Base-by-base conservation (phyloP, 2,797 vertebrate genomes). In the Pteronotus mesoamericanus region DNA sequence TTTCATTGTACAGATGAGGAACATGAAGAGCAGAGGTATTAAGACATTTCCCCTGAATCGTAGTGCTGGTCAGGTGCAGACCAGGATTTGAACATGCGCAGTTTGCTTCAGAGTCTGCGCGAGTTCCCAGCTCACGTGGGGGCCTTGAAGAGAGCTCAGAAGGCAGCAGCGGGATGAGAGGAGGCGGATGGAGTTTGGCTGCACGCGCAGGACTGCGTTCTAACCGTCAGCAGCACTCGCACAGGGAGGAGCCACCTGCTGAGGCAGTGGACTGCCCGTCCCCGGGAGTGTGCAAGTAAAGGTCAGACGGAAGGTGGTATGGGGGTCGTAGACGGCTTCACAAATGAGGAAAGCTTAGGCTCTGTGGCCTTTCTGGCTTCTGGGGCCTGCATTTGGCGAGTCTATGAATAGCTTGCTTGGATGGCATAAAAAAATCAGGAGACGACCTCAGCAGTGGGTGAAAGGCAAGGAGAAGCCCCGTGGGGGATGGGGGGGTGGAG, bases 181-280 rank as follows among this genome's bases (percentile, higher is more conserved):
- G 51, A 66, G 64, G 78, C 72, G 55, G 64, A 19, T 0, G 39
- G 78, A 22, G 26, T 6, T 5, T 26, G 32, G 10, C 71, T 39
- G 4, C 9, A 37, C 0, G 0, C 3, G 18, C 7, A 39, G 32
- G 39, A 46, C 1, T 46, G 37, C 1, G 4, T 6, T 75, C 44
- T 75, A 24, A 26, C 12, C 24, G 5, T 37, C 10, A 21, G 12
- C 15, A 55, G 71, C 42, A 11, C 10, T 42, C 32, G 8, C 3
- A 12, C 9, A 11, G 1, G 21, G 68, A 44, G 22, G 51, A 51
- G 46, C 61, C 32, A 7, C 5, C 39, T 85, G 24, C 24, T 8
- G 21, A 37, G 48, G 34, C 0, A 15, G 29, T 22, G 11, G 69
- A 7, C 59, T 18, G 15, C 48, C 39, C 21, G 3, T 79, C 68